These are phyloP conservation scores for Caenorhabditis virilis DNA, from an alignment of 2,888 invertebrate species.

Conservation along the genomic window DNA sequence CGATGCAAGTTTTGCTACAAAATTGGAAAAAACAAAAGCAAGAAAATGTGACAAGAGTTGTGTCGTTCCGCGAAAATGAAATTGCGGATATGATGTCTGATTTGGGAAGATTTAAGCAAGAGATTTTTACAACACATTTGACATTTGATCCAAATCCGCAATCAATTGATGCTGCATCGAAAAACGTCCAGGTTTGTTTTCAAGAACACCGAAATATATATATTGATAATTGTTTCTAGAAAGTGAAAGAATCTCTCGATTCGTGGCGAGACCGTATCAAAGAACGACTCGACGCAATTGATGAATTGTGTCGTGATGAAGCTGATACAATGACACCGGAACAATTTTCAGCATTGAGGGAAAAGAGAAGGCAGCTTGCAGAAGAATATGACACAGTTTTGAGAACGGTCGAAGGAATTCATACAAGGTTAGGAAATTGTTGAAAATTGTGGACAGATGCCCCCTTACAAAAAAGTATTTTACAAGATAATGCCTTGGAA, in stretches of 20 bases:
- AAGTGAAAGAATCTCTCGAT: conserved; percentile 49
- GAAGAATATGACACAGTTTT: conserved; percentile 57
- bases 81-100: conserved; percentile 36
- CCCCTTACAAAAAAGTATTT: too few relatives aligned
- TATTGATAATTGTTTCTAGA: conserved; percentile 17
- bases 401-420: conserved; percentile 48
- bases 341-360: conserved; percentile 80
- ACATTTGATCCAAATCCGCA: conserved; percentile 43
- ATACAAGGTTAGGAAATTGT: conserved; percentile 29
- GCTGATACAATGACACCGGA: conserved; percentile 89
- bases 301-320: conserved; percentile 72
- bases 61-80: conserved; percentile 30
- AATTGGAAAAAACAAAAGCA: conserved; percentile 68
- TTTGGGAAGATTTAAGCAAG: conserved; percentile 35
- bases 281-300: conserved; percentile 47
- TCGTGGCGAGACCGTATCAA: conserved; percentile 47
- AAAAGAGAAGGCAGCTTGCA: conserved; percentile 51
- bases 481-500: too few relatives aligned
- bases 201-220: background rate
- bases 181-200: conserved; percentile 40
- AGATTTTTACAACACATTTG: conserved; percentile 46
- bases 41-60: conserved; percentile 43
- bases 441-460: too few relatives aligned
- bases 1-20: conserved; percentile 67
- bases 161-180: conserved; percentile 36